These are phyloP conservation scores for Prinia subflava DNA, from an alignment of 2,113 vertebrate genomes.

Conservation along the genomic window DNA sequence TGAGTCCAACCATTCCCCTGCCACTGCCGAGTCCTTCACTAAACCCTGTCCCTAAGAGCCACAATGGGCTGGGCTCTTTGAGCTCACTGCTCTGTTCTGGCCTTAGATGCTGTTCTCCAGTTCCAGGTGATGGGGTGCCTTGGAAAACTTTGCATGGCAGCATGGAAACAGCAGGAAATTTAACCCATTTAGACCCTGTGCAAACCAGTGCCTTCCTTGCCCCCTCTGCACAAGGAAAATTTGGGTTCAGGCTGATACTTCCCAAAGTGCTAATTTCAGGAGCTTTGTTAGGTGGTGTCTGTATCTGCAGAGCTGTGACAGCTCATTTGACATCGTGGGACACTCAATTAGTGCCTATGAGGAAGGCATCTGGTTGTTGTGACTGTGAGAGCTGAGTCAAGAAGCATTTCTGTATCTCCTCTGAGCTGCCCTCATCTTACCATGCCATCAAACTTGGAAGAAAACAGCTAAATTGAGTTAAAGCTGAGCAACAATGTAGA, in stretches of 20 bases:
- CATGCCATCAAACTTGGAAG: neutral
- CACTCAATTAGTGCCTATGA: neutral
- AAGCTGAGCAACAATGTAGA: neutral
- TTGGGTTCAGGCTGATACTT: neutral
- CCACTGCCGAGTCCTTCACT: neutral
- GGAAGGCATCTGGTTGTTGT: neutral
- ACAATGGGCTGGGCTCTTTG: neutral
- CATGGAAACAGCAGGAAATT: neutral
- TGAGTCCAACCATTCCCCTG: neutral
- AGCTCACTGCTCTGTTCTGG: neutral
- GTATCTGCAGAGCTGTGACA: neutral
- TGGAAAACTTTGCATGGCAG: neutral
- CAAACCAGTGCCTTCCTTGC: neutral
- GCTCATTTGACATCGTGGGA: neutral
- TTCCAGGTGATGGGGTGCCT: neutral
- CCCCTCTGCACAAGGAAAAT: neutral
- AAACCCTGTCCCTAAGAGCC: neutral
- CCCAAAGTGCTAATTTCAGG: neutral
- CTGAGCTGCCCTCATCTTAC: neutral
- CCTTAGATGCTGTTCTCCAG: neutral
- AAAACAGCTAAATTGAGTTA: conserved; percentile 3
- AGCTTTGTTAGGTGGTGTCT: neutral
- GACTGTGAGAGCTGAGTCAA: neutral
- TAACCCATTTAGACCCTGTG: accelerated
- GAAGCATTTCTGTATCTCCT: neutral